A percentile compares a stretch with the other conserved stretches of the same genome.
These are phyloP conservation scores for Drosophila pallidifrons DNA, from an alignment of 1,140 invertebrate species.

Conservation along the genomic window DNA sequence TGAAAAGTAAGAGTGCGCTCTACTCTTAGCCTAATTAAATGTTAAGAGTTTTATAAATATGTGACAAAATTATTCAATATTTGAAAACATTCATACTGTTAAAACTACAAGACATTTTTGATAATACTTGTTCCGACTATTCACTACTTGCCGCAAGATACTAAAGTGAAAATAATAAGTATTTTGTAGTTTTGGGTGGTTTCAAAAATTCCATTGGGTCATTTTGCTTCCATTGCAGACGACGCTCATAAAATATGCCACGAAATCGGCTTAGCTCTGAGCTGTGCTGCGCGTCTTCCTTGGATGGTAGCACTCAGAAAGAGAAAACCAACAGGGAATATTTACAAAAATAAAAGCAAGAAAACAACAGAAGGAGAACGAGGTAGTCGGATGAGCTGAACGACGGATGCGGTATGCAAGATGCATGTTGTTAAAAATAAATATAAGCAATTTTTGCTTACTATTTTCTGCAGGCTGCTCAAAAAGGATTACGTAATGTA, in stretches of 20 bases:
- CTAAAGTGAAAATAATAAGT: constrained; percentile 5
- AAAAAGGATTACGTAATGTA: constrained; percentile 66
- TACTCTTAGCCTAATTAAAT: too few species aligned
- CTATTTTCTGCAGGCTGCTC: constrained; percentile 58
- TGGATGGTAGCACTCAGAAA: constrained; percentile 32
- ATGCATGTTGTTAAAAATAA: constrained; percentile 57
- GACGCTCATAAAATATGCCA: constrained; percentile 71
- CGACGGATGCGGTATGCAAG: constrained; percentile 40
- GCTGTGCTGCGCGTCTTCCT: constrained; percentile 8
- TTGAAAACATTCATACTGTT: too few species aligned
- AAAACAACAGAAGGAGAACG: constrained; percentile 17
- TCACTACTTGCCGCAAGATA: background rate
- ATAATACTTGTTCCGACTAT: background rate
- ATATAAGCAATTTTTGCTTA: constrained; percentile 76
- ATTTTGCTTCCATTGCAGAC: constrained; percentile 11
- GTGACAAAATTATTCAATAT: too few species aligned
- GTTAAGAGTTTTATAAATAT: too few species aligned
- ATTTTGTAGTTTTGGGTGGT: constrained; percentile 28
- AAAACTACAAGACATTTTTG: too few species aligned
- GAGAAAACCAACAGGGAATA: constrained; percentile 68
- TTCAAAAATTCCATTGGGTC: constrained; percentile 31
- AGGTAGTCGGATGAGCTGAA: background rate
- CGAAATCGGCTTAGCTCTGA: constrained; percentile 60
- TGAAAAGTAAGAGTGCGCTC: too few species aligned
- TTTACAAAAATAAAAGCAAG: constrained; percentile 73